Base-by-base conservation (phyloP, 1,140 invertebrate genomes). In the Trichonephila inaurata region DNA sequence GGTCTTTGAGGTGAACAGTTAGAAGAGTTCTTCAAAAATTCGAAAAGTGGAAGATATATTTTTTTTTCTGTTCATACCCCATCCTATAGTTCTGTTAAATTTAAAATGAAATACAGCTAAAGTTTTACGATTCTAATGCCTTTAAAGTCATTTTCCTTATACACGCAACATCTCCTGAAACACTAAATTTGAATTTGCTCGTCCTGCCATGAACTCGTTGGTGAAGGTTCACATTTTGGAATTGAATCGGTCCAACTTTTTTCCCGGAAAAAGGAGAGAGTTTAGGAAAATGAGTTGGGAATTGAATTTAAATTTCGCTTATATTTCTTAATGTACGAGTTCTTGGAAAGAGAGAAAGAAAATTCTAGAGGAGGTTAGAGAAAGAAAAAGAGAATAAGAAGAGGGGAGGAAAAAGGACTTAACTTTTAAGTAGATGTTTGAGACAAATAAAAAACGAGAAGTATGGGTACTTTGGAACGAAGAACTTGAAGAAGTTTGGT, bases 221-320 rank as follows among this genome's bases (percentile, higher is more conserved):
- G 51, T 51, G 51, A 51, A 8, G 51, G 51, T 10, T 51, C 51
- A 5, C 51, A 51, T 51, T 51, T 51, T 64, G 85, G 61, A 87
- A 33, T 87, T 64, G 61, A 87, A 61, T 58, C 44, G 44, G 18
- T 18, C n/a, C 85, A 62, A 87, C 85, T 64, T 64, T 33, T n/a
- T 64, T 28, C 28, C 18, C 6, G 58, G 14, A 87, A 62, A 51
- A 51, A 7, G 51, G 51, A 51, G 51, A 87, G 61, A 66, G 85
- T 87, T 64, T 87, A 40, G 85, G 85, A 87, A 87, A 87, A 87
- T 87, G 85, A 87, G 61, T 62, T 61, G 60, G 85, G 61, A 87
- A 87, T 87, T 87, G 85, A 87, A 87, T 87, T 87, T 66, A 64
- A 87, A 87, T 87, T 87, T 64, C 85, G 61, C 85, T 87, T 87